Evolutionary conservation across 2,113 vertebrate genomes (phyloP), one percentile per base, ranked within the genome.

Genomic region (Myocastor coypus): DNA sequence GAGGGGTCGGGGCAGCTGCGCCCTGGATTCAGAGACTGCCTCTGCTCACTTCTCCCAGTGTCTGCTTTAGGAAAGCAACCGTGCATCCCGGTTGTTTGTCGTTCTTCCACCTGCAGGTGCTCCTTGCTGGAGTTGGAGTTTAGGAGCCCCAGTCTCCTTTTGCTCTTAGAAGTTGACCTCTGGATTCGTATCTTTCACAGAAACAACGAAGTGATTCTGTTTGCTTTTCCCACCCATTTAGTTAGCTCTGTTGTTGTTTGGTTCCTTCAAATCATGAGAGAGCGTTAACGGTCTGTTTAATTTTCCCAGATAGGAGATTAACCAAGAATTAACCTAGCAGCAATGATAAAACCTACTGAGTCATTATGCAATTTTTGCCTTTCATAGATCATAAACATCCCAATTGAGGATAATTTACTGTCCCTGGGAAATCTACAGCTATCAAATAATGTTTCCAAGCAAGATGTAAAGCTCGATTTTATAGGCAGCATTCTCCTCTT

Each of bases 341-440:
- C 96, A 97, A 91, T 97, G 97, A 98, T 98, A 98, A 98, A 98
- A 97, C 88, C 81, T 86, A 98, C 88, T 78, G 96, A 98, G 93
- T 98, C 96, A 96, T 98, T 98, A 95, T 92, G 86, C 46, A 97
- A 68, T 69, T 97, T 98, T 98, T 98, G 98, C 88, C 97, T 98
- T 98, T 98, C 98, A 98, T 98, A 98, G 97, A 89, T 97, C 95
- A 98, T 98, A 98, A 98, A 97, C 96, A 97, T 87, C 97, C 92
- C 98, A 98, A 97, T 83, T 98, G 97, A 89, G 96, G 87, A 81
- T 97, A 97, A 98, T 98, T 98, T 98, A 98, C 95, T 98, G 77
- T 98, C 97, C 80, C 93, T 96, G 92, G 91, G 96, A 98, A 97
- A 96, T 97, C 90, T 96, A 96, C 97, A 97, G 63, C 95, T 95